Evolutionary conservation across 2,888 invertebrate genomes (phyloP).

Genomic region (Malthinus seriepunctatus): DNA sequence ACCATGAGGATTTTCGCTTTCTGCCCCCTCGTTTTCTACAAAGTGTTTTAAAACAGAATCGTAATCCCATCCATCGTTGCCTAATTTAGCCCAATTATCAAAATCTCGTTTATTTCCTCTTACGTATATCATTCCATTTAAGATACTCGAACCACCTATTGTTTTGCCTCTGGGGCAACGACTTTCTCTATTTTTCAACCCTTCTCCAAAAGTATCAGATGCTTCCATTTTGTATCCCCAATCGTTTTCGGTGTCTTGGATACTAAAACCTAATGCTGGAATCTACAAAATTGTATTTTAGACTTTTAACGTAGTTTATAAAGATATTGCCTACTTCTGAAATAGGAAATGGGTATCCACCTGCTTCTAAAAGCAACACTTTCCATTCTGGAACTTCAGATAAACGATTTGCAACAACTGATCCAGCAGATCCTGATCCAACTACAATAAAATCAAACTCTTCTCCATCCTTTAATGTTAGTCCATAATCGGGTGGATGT

Average conservation of each 20-base stretch:
- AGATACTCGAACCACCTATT: conserved; percentile 55
- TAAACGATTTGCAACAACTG: conserved; percentile 57
- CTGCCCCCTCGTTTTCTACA: conserved; percentile 68
- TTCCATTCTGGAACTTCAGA: conserved; percentile 55
- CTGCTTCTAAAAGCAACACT: conserved; percentile 59
- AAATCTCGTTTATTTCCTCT: conserved; percentile 72
- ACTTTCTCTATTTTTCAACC: conserved; percentile 38
- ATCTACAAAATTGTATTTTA: conserved; percentile 36
- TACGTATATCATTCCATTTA: conserved; percentile 56
- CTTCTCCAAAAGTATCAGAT: conserved; percentile 40
- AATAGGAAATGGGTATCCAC: conserved; percentile 54
- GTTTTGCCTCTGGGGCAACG: conserved; percentile 56
- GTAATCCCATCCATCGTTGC: conserved; percentile 80
- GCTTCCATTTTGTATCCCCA: conserved; percentile 41
- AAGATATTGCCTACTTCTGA: conserved; percentile 48
- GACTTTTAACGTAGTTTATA: not conserved
- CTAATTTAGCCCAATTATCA: conserved; percentile 78
- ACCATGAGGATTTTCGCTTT: not conserved
- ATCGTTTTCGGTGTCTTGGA: conserved; percentile 44
- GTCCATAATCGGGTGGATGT: conserved; percentile 1
- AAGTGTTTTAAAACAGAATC: conserved; percentile 75
- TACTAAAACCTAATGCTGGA: conserved; percentile 34
- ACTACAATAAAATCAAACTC: conserved; percentile 59
- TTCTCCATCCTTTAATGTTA: conserved; percentile 33
- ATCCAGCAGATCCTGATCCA: conserved; percentile 60